Evolutionary conservation across 1,140 invertebrate genomes (phyloP).

Genomic region (Drosophila bocki): DNA sequence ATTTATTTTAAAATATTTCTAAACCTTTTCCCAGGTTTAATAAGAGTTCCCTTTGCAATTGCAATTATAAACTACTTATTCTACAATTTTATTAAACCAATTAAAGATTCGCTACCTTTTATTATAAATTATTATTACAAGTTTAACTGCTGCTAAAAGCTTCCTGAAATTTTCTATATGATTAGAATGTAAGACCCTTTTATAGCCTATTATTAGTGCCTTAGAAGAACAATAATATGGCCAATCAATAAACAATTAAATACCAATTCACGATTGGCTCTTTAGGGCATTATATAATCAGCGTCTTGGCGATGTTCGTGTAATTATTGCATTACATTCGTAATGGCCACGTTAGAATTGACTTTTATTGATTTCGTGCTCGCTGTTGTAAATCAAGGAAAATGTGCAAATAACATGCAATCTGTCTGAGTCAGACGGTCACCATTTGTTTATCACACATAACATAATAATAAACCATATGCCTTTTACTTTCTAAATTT

Average conservation of each 20-base stretch:
- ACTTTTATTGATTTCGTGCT: constrained; percentile 73
- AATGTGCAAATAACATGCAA: constrained; percentile 66
- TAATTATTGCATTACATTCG: constrained; percentile 69
- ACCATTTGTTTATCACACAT: constrained; percentile 48
- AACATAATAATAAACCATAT: constrained; percentile 17
- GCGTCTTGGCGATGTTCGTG: constrained; percentile 13
- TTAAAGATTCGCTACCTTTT: background rate
- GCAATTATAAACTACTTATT: background rate
- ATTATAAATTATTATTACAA: background rate
- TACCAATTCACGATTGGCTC: constrained; percentile 20
- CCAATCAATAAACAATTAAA: constrained; percentile 24
- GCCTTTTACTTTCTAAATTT: constrained; percentile 83
- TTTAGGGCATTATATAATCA: constrained; percentile 43
- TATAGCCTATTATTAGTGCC: constrained; percentile 1
- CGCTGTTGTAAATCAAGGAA: constrained; percentile 71
- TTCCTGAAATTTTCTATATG: constrained; percentile 3
- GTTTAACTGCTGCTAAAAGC: background rate
- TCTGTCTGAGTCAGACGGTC: constrained; percentile 35
- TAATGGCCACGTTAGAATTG: constrained; percentile 62
- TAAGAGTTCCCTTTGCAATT: background rate
- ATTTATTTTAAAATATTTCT: background rate
- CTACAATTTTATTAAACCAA: background rate
- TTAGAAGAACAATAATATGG: constrained; percentile 8
- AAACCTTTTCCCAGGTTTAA: background rate
- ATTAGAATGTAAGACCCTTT: background rate